Conservation (phyloP, 2,888 invertebrate species). For the Microplitis manilae region DNA sequence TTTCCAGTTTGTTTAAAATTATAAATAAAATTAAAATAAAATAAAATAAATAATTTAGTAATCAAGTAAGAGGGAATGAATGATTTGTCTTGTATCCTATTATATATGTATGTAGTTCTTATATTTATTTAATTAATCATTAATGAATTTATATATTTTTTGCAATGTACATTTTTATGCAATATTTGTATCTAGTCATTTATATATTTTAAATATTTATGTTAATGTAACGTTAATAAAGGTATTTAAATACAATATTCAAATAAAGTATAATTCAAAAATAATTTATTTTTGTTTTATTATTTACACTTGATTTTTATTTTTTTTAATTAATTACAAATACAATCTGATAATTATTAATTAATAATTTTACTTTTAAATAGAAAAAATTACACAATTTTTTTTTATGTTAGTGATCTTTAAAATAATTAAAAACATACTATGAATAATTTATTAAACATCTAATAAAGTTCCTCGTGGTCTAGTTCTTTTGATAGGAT, state of each 20-base stretch:
- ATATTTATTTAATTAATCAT: conserved; percentile 63
- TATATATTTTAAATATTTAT: conserved; percentile 70
- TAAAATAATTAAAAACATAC: no score
- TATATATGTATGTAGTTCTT: conserved; percentile 56
- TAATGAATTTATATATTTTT: conserved; percentile 64
- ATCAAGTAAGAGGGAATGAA: conserved; percentile 5
- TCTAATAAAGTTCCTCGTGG: conserved; percentile 68
- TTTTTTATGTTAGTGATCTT: no score
- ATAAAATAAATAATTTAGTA: conserved; percentile 3
- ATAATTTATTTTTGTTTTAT: background rate
- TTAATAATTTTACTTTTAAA: no score
- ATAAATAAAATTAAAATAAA: conserved; percentile 17
- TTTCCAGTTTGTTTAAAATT: conserved; percentile 37
- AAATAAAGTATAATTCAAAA: conserved; percentile 26
- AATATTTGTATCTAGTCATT: conserved; percentile 72
- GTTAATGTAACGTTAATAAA: conserved; percentile 70
- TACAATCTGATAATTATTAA: no score
- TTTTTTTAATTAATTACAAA: no score
- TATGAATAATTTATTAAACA: conserved; percentile 51
- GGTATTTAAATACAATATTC: conserved; percentile 64
- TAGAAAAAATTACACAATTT: no score
- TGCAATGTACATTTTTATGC: conserved; percentile 71
- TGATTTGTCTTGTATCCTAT: conserved; percentile 1
- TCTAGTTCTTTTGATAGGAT: conserved; percentile 62
- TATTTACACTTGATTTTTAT: conserved; percentile 5